Base-by-base conservation (phyloP, 2,888 invertebrate species). In the Phlogophora meticulosa region DNA sequence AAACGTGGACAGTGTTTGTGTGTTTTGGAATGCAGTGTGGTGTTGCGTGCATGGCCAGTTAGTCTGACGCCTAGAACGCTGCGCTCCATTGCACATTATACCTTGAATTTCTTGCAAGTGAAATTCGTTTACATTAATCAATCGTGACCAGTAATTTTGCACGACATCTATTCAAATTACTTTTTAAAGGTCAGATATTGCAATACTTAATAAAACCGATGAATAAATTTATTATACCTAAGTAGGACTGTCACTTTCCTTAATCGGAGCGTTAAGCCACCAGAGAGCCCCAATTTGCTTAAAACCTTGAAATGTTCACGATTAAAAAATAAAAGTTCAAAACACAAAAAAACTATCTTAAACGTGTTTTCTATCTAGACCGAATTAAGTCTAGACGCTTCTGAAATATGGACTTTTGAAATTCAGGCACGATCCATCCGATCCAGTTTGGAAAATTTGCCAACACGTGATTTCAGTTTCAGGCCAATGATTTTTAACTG, bases 271-370 rank as follows among this genome's bases (percentile, higher is more conserved):
- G 68, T 69, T 48, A 38, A 68, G 55, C 36, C 28, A 45, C 1
- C 7, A 61, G 11, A 73, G 68, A 76, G 66, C 48, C 17, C 3
- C 11, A 55, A 48, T 40, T 38, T 42, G 17, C 32, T 46, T 11
- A 38, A n/a, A 52, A 17, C 76, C 80, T 82, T 82, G 77, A 73
- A n/a, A 70, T 20, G 36, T 46, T 65, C 53, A 61, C 57, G 40
- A 57, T 9, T 4, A 36, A 24, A 40, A 72, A 62, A n/a, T n/a
- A n/a, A 57, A 32, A n/a, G 13, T 22, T 0, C 4, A 1, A 0
- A 0, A 45, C 40, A 74, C 45, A 66, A 42, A 11, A n/a, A n/a
- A n/a, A n/a, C n/a, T n/a, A 1, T 3, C 32, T 10, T 17, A 7
- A 24, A 22, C 24, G 15, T 43, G 24, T 60, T 58, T 34, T 38